Evolutionary conservation across 2,113 vertebrate species (phyloP).

Genomic region (Steatornis caripensis): DNA sequence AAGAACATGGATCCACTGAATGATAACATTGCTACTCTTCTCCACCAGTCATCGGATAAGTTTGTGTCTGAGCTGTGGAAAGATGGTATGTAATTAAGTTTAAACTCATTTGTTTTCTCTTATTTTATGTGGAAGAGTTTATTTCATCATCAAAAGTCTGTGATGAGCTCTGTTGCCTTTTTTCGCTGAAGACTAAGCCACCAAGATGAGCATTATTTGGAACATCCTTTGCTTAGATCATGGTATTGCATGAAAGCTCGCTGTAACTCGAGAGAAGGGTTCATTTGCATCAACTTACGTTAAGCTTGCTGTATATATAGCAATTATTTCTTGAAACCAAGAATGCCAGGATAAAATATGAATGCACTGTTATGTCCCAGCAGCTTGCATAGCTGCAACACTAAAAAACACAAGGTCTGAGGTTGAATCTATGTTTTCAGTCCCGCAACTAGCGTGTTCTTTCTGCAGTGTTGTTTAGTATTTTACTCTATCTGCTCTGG

Average conservation of each 20-base stretch:
- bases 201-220: background rate
- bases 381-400: background rate
- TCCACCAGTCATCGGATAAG: slow-evolving; percentile 95
- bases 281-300: background rate
- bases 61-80: slow-evolving; percentile 97
- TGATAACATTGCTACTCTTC: slow-evolving; percentile 90
- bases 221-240: background rate
- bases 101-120: background rate
- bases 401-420: background rate
- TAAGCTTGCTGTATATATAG: background rate
- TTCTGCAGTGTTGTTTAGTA: background rate
- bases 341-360: background rate
- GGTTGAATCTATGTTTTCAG: background rate
- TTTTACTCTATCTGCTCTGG: slow-evolving; percentile 32
- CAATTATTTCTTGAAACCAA: background rate
- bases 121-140: background rate
- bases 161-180: background rate
- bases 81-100: slow-evolving; percentile 84
- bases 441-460: background rate
- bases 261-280: background rate
- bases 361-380: background rate
- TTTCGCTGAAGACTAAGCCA: background rate
- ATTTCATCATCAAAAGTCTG: background rate
- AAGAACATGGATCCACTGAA: slow-evolving; percentile 99
- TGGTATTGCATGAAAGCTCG: background rate